Conservation (phyloP, 2,888 invertebrate species). For the Metacarcinus magister region DNA sequence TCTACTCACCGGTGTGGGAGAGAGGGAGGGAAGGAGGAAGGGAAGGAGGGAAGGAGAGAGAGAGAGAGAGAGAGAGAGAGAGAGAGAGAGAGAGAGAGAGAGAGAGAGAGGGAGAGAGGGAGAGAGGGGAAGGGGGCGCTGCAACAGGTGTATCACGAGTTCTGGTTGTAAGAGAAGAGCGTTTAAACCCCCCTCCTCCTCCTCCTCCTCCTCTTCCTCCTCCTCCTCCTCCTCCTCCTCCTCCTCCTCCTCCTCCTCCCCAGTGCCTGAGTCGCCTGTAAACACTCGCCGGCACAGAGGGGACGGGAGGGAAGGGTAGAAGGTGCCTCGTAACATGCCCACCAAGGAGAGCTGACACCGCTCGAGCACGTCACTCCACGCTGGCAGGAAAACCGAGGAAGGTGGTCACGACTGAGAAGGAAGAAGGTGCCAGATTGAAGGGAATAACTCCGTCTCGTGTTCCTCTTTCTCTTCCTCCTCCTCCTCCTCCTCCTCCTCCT, state of each 20-base stretch:
- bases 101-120: too few species aligned
- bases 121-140: too few species aligned
- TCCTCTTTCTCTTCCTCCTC: neutral
- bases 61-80: neutral
- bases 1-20: neutral
- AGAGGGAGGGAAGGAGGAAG: neutral
- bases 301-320: neutral
- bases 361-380: neutral
- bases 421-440: neutral
- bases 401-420: neutral
- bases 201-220: neutral
- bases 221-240: neutral
- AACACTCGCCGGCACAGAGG: neutral
- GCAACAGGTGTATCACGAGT: neutral
- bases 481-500: neutral
- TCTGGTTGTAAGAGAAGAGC: neutral
- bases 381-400: neutral
- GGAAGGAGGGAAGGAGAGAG: neutral
- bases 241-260: slow-evolving; percentile 31
- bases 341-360: neutral
- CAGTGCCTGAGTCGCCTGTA: neutral
- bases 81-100: neutral
- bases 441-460: neutral
- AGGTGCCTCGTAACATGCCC: neutral
- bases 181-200: neutral